Base-by-base conservation (phyloP, 2,888 invertebrate genomes). In the Morpho achilles region DNA sequence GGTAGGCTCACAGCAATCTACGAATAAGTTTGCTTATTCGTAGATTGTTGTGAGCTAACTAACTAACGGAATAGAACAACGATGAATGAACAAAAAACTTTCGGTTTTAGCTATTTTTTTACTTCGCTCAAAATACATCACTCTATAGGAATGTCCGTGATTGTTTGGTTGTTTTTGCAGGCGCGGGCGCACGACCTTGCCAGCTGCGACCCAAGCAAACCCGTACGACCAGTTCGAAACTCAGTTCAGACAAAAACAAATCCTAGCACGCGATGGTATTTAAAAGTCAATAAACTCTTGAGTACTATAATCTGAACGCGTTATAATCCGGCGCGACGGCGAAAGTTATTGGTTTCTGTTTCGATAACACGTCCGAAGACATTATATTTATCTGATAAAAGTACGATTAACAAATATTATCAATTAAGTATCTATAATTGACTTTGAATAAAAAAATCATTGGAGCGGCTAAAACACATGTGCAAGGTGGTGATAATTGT, bases 121-220 rank as follows among this genome's bases (percentile, higher is more conserved):
- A 23, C 23, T 48, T 9, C 22, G 4, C 47, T 54, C 45, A 47
- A 49, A 56, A 59, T 61, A 62, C 75, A 77, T 82, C 77, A 80
- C 76, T 74, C 71, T 76, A 60, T 69, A 70, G 73, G 80, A 79
- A 84, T 82, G 82, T 69, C 58, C 72, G 59, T 40, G 64, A 66
- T 56, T 63, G 63, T 65, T 67, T 61, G 54, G 59, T 64, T 57
- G 66, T 67, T 87, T 85, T 84, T 81, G 82, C 77, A 66, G 71
- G 75, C 80, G 79, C 79, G 78, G 69, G 74, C 77, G 77, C 75
- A 76, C 86, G 89, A 86, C 89, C 88, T 89, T 88, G 89, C 82
- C 85, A 75, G 79, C 80, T 76, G 80, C 73, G 62, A 60, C 63
- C 70, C 73, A 70, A 75, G 75, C 73, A 74, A 82, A 85, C 84